Percentiles rank a stretch among this genome's conserved stretches.
These are phyloP conservation scores for Danionella dracula DNA, from an alignment of 2,797 vertebrate species.

Conservation along the genomic window DNA sequence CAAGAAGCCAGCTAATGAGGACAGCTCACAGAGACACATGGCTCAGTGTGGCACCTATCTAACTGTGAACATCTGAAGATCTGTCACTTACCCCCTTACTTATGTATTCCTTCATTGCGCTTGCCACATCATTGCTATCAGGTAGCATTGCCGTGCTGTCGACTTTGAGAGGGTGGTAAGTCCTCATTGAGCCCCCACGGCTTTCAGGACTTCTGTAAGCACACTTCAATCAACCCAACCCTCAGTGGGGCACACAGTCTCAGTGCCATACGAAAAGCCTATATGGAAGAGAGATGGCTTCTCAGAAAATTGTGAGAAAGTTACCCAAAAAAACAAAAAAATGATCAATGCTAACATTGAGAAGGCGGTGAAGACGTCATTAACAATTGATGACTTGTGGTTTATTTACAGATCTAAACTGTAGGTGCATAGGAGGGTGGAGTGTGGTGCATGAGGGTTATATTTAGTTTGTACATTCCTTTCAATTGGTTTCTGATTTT, in stretches of 20 bases:
- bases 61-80: slow-evolving; percentile 40
- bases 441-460: too few species aligned
- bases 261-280: not conserved
- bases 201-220: not conserved
- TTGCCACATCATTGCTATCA: slow-evolving; percentile 30
- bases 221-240: slow-evolving; percentile 8
- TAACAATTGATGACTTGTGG: too few species aligned
- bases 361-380: too few species aligned
- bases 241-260: not conserved
- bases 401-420: too few species aligned
- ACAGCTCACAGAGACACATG: slow-evolving; percentile 44
- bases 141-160: slow-evolving; percentile 17
- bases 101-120: slow-evolving; percentile 45
- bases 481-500: too few species aligned
- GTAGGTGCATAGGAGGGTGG: too few species aligned
- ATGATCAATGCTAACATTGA: too few species aligned
- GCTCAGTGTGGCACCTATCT: slow-evolving; percentile 51
- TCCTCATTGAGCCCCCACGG: slow-evolving; percentile 7
- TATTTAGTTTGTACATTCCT: too few species aligned
- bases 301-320: not conserved
- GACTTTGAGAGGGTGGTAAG: slow-evolving; percentile 29
- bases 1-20: slow-evolving; percentile 55
- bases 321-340: not conserved
- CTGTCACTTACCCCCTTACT: slow-evolving; percentile 30
- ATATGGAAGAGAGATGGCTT: not conserved